Conservation (phyloP, 2,113 vertebrate species). For the Pipa parva region DNA sequence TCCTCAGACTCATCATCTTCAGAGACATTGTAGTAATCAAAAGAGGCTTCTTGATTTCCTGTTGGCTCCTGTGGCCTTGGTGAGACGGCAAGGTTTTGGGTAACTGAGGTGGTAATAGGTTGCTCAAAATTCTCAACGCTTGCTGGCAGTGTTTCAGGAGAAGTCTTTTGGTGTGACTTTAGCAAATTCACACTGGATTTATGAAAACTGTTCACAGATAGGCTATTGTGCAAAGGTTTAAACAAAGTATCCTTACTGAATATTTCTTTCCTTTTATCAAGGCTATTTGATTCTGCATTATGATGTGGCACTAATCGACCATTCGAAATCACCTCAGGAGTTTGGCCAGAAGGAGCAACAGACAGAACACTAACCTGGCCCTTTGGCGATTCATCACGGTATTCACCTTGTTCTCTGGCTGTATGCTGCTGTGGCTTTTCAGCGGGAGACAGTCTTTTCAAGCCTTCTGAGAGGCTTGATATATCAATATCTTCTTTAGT, state of each 20-base stretch:
- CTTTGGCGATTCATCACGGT: slow-evolving; percentile 81
- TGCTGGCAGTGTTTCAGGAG: slow-evolving; percentile 73
- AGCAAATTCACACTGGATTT: slow-evolving; percentile 82
- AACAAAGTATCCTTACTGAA: slow-evolving; percentile 94
- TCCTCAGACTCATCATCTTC: slow-evolving; percentile 93
- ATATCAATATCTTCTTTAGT: slow-evolving; percentile 78
- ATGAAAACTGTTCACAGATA: slow-evolving; percentile 87
- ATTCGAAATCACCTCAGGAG: slow-evolving; percentile 73
- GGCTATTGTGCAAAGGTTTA: slow-evolving; percentile 86
- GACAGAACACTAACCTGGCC: slow-evolving; percentile 66
- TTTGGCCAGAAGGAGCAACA: slow-evolving; percentile 45
- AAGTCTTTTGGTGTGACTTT: slow-evolving; percentile 73
- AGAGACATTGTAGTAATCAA: slow-evolving; percentile 96
- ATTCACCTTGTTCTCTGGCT: slow-evolving; percentile 72
- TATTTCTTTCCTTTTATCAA: slow-evolving; percentile 91
- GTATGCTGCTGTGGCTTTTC: slow-evolving; percentile 80
- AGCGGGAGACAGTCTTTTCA: slow-evolving; percentile 67
- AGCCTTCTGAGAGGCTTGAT: slow-evolving; percentile 75
- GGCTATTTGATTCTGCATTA: slow-evolving; percentile 71
- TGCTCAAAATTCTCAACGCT: slow-evolving; percentile 82
- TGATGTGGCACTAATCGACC: slow-evolving; percentile 76
- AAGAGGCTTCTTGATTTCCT: slow-evolving; percentile 79
- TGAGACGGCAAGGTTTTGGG: slow-evolving; percentile 66
- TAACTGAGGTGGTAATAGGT: slow-evolving; percentile 70
- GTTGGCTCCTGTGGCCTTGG: slow-evolving; percentile 77